Evolutionary conservation across 2,888 invertebrate genomes (phyloP).

Genomic region (Lithosia quadra): DNA sequence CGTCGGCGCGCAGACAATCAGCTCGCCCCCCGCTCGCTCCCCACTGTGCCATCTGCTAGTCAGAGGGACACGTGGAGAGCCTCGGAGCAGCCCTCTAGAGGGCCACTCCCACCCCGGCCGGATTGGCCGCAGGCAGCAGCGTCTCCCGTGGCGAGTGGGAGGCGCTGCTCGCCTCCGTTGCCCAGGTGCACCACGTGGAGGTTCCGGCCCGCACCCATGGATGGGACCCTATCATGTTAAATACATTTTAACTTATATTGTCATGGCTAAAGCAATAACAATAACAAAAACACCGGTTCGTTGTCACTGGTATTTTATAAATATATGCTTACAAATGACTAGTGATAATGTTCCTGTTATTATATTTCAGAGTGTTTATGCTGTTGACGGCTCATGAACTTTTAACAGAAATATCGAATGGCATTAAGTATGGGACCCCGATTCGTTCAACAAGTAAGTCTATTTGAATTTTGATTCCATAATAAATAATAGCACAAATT

Average conservation of each 20-base stretch:
- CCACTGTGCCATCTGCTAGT: too few species aligned
- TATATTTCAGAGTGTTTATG: slow-evolving; percentile 78
- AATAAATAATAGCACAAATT: background rate
- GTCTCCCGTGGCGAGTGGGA: too few species aligned
- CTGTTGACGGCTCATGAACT: slow-evolving; percentile 92
- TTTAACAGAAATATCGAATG: slow-evolving; percentile 82
- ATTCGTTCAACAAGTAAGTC: slow-evolving; percentile 59
- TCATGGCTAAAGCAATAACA: background rate
- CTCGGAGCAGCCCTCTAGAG: too few species aligned
- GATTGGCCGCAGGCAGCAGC: too few species aligned
- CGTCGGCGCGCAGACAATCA: too few species aligned
- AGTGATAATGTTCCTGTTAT: background rate
- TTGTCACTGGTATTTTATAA: background rate
- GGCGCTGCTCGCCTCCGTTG: too few species aligned
- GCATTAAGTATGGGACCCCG: slow-evolving; percentile 72
- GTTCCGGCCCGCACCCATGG: too few species aligned
- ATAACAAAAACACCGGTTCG: background rate
- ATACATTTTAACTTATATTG: background rate
- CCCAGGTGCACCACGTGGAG: too few species aligned
- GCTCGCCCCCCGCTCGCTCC: too few species aligned
- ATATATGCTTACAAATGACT: background rate
- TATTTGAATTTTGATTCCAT: background rate
- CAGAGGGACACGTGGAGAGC: too few species aligned
- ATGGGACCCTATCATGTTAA: background rate
- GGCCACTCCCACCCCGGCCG: too few species aligned